Conservation (phyloP, 2,888 invertebrate genomes). For the Nemotelus pantherinus region DNA sequence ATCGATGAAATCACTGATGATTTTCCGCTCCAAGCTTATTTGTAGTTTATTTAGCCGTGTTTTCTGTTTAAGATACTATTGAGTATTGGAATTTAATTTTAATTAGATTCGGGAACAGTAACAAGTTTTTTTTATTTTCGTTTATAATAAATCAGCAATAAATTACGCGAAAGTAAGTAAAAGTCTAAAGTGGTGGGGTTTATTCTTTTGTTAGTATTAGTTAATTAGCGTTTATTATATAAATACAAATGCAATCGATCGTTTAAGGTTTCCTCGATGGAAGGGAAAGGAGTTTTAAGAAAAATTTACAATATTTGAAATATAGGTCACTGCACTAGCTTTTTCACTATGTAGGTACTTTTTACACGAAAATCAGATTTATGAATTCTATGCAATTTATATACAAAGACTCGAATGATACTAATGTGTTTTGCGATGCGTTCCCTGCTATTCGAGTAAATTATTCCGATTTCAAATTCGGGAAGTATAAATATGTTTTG, state of each 20-base stretch:
- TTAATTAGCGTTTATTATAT: conserved; percentile 1
- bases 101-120: background rate
- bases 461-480: too few relatives aligned
- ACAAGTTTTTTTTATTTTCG: background rate
- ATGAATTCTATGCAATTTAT: background rate
- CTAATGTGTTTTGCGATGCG: background rate
- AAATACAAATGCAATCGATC: background rate
- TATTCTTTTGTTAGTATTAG: conserved; percentile 15
- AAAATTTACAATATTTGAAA: conserved; percentile 19
- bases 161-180: conserved; percentile 23
- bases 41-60: background rate
- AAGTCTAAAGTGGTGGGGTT: conserved; percentile 32
- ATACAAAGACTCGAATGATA: background rate
- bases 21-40: background rate
- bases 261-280: background rate
- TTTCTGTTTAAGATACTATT: background rate
- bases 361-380: background rate
- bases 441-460: too few relatives aligned
- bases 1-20: background rate
- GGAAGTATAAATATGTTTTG: too few relatives aligned
- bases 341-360: background rate
- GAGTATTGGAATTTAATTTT: conserved; percentile 17
- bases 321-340: conserved; percentile 21
- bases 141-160: conserved; percentile 31
- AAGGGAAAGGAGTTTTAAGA: background rate